Percentiles rank a stretch among this genome's conserved stretches.
These are phyloP conservation scores for Metopia argyrocephala DNA, from an alignment of 2,888 invertebrate species.

Conservation along the genomic window DNA sequence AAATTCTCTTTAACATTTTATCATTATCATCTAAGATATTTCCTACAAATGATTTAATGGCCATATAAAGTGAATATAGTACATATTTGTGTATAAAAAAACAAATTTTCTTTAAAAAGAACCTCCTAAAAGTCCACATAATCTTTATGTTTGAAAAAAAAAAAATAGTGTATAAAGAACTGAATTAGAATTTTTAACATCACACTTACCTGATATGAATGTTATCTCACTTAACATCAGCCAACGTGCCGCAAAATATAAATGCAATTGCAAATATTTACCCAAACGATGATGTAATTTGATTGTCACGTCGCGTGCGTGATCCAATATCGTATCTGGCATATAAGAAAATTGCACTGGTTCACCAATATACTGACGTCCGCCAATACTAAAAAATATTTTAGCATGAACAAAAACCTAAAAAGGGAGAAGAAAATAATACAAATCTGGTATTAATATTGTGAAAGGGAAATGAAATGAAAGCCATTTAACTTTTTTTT, in stretches of 20 bases:
- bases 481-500: too few species aligned
- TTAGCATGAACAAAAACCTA: constrained; percentile 89
- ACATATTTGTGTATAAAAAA: background rate
- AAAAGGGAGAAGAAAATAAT: background rate
- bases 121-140: too few species aligned
- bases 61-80: background rate
- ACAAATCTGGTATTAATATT: background rate
- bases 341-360: constrained; percentile 88
- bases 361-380: constrained; percentile 84
- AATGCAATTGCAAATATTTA: constrained; percentile 85
- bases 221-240: constrained; percentile 91
- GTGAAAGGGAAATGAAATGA: background rate
- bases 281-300: constrained; percentile 88
- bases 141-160: too few species aligned
- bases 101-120: background rate
- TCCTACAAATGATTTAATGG: constrained; percentile 35
- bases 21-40: constrained; percentile 28
- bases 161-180: too few species aligned
- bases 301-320: constrained; percentile 89
- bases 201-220: constrained; percentile 87
- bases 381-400: constrained; percentile 87
- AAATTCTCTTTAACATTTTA: too few species aligned
- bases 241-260: constrained; percentile 90
- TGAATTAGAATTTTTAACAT: too few species aligned
- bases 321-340: constrained; percentile 86